These are phyloP conservation scores for Corydoras sp. DNA, from an alignment of 2,113 vertebrate genomes.

Conservation along the genomic window DNA sequence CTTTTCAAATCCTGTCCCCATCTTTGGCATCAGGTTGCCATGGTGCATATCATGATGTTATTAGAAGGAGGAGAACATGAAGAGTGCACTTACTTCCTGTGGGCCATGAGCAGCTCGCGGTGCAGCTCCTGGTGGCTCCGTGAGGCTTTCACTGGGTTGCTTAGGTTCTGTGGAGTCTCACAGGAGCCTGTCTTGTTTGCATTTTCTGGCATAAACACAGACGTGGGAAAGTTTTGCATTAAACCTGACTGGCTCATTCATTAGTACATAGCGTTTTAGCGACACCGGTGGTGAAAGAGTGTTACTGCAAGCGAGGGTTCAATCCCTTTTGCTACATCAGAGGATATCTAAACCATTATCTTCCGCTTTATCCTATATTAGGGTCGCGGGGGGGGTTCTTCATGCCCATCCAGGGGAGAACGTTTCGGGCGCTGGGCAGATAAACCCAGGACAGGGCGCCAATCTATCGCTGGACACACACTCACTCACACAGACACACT, in stretches of 20 bases:
- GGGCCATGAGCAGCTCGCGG: constrained; percentile 62
- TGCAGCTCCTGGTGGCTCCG: constrained; percentile 64
- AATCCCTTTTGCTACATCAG: no score
- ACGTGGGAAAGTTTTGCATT: neutral
- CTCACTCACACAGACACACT: no score
- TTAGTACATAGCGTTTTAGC: neutral
- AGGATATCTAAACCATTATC: no score
- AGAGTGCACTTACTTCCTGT: constrained; percentile 57
- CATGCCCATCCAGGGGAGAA: no score
- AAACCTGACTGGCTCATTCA: neutral
- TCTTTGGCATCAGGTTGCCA: neutral
- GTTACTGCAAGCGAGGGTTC: no score
- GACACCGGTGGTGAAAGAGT: no score
- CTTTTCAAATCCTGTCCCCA: neutral
- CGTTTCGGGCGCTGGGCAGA: no score
- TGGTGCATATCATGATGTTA: neutral
- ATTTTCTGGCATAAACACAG: constrained; percentile 41
- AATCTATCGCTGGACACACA: no score
- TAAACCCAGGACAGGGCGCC: no score
- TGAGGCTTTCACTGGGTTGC: constrained; percentile 47
- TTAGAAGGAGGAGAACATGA: neutral
- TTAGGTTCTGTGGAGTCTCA: constrained; percentile 34
- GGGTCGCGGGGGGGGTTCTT: no score
- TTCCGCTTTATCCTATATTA: no score
- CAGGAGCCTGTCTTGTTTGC: constrained; percentile 29